Conservation (phyloP, 2,113 vertebrate genomes). For the Anarhynchus alexandrinus region DNA sequence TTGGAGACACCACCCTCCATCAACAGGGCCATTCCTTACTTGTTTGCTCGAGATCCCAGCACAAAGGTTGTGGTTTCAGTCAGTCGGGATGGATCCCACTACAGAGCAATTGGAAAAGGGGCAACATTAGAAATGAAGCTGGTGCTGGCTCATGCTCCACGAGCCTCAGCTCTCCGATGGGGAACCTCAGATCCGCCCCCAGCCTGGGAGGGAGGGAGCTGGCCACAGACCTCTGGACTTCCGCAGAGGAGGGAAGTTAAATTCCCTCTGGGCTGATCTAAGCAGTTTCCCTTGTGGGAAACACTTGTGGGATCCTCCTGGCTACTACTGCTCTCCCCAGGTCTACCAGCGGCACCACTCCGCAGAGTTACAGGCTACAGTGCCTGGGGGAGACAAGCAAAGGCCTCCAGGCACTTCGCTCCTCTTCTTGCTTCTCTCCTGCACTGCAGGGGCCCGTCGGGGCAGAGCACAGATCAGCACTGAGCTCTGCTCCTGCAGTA, state of each 20-base stretch:
- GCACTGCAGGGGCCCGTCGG: rapidly evolving
- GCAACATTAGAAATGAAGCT: conserved; percentile 44
- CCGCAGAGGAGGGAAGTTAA: rapidly evolving
- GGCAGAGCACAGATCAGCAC: background rate
- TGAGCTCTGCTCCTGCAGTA: background rate
- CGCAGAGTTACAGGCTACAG: background rate
- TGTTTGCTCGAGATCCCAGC: conserved; percentile 96
- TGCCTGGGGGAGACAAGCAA: background rate
- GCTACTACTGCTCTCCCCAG: background rate
- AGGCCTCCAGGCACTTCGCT: conserved; percentile 36
- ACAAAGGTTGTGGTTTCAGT: conserved; percentile 90
- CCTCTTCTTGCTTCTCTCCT: background rate
- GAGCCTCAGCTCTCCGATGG: background rate
- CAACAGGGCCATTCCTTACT: conserved; percentile 78
- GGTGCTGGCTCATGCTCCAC: background rate
- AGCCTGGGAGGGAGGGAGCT: background rate
- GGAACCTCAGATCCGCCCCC: background rate
- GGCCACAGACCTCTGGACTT: background rate
- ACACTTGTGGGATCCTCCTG: background rate
- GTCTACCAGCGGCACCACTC: background rate
- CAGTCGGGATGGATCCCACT: conserved; percentile 95
- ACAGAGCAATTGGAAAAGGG: conserved; percentile 40
- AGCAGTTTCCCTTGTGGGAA: background rate
- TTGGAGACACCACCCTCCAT: conserved; percentile 36
- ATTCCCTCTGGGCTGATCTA: background rate